Base-by-base conservation (phyloP, 2,797 vertebrate genomes). In the Limnodromus scolopaceus region DNA sequence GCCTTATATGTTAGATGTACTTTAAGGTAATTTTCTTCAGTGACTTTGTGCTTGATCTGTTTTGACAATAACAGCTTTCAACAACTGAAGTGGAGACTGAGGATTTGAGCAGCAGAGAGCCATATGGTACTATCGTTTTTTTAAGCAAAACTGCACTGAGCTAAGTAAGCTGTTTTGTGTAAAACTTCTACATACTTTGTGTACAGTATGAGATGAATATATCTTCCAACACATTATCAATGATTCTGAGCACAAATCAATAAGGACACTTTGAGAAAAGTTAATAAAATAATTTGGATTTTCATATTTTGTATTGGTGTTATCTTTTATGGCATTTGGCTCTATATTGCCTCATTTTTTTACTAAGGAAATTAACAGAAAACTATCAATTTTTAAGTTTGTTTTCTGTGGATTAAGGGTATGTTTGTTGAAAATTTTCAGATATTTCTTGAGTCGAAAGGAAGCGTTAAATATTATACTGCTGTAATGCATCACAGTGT, bases 41-140 rank as follows among this genome's bases (percentile, higher is more conserved):
- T 66, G 86, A 57, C 45, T 71, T 71, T 81, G 69, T 81, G 57
- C 41, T 78, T 87, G 36, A 93, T 91, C 32, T 81, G 9, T 92
- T 95, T 81, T 92, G 69, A 90, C 86, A 92, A 23, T 58, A 85
- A 89, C 45, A 80, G 53, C 65, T 95, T 90, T 58, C 49, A 86
- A 16, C 48, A 92, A 30, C 1, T 16, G 19, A 92, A 43, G 23
- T n/a, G 65, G 36, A 66, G 57, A 68, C 25, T 45, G 54, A 82
- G 41, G 32, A 45, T 75, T 53, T 71, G 32, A 78, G 32, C 45
- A 84, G 57, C 49, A 53, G 17, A 74, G 17, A 2, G 9, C 13
- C 70, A 61, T 65, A 71, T 36, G 32, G 57, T 49, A 3, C 18
- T 30, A 77, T 38, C 2, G 10, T 11, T 60, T 68, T 78, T 92